Evolutionary conservation across 2,113 vertebrate genomes (phyloP).

Genomic region (Cettia cetti): DNA sequence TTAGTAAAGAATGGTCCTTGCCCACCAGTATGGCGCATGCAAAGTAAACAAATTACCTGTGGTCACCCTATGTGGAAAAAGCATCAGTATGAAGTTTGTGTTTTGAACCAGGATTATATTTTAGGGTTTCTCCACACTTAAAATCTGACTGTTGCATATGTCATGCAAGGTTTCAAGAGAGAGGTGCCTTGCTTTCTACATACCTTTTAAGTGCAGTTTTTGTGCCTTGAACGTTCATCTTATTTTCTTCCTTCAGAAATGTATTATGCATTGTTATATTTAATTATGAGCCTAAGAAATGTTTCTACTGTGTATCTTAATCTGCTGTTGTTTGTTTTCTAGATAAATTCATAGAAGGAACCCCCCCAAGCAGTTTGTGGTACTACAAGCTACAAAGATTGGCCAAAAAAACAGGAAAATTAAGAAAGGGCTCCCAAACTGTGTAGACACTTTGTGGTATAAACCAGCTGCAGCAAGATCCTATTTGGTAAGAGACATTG

Average conservation of each 20-base stretch:
- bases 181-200: not conserved
- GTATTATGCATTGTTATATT: not conserved
- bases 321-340: not conserved
- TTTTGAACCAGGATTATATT: not conserved
- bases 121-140: not conserved
- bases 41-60: not conserved
- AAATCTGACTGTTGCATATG: not conserved
- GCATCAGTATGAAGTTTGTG: not conserved
- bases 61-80: not conserved
- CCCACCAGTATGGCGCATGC: not conserved
- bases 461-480: constrained; percentile 23
- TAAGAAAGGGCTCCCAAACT: not conserved
- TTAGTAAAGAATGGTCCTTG: not conserved
- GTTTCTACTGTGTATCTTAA: not conserved
- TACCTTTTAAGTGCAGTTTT: not conserved
- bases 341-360: not conserved
- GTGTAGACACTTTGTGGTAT: constrained; percentile 17
- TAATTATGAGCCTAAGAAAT: not conserved
- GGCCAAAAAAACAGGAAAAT: constrained; percentile 39
- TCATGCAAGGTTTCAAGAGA: not conserved
- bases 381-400: not conserved
- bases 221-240: not conserved
- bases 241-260: not conserved
- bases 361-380: not conserved
- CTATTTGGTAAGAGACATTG: constrained; percentile 13